A percentile compares a stretch with the other conserved stretches of the same genome.
These are phyloP conservation scores for Porites australiensis DNA, from an alignment of 64 coral and sea anemone genomes.

Conservation along the genomic window DNA sequence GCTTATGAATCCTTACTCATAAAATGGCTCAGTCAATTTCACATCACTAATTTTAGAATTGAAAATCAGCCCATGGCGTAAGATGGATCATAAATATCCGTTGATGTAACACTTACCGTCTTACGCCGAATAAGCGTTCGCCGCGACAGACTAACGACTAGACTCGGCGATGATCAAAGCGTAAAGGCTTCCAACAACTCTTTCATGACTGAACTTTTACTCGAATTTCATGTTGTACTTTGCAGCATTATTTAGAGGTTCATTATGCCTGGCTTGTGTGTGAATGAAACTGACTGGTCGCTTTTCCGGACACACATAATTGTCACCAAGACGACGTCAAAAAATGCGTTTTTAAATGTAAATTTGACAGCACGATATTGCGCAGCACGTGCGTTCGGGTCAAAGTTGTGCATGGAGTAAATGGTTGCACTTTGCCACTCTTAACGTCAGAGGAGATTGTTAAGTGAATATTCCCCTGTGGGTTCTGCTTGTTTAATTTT, in stretches of 20 bases:
- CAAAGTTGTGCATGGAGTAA: not conserved
- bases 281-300: slow-evolving; percentile 14
- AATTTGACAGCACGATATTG: slow-evolving; percentile 4
- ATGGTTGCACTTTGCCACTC: not conserved
- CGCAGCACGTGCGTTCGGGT: slow-evolving; percentile 22
- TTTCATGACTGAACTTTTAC: not conserved
- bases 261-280: slow-evolving; percentile 5
- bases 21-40: no score
- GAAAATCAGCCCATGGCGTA: no score
- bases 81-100: no score
- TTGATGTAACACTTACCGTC: not conserved
- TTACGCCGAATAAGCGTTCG: not conserved
- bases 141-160: not conserved
- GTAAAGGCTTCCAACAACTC: not conserved
- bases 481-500: not conserved
- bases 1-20: not conserved
- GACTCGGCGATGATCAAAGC: not conserved
- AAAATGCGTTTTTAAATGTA: not conserved
- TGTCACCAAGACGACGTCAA: slow-evolving; percentile 17
- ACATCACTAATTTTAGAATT: no score
- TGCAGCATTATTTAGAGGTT: not conserved
- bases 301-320: slow-evolving; percentile 10
- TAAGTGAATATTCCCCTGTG: not conserved
- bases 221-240: slow-evolving; percentile 7
- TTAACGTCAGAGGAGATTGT: not conserved